These are phyloP conservation scores for Eira barbara DNA, from an alignment of 2,113 vertebrate genomes.

Conservation along the genomic window DNA sequence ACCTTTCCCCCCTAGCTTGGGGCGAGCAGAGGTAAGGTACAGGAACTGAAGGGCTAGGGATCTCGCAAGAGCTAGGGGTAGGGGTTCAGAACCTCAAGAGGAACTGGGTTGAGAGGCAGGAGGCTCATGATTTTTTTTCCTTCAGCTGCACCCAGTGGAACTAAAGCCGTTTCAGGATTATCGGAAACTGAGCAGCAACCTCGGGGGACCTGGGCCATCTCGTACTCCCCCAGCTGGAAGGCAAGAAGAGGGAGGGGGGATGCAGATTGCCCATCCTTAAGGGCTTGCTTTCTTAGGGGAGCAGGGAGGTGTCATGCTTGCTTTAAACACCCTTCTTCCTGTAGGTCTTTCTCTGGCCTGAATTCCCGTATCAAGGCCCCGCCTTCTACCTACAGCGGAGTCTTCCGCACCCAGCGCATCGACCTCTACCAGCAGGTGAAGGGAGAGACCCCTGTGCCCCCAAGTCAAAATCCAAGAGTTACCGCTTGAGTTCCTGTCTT, in stretches of 20 bases:
- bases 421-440: constrained; percentile 79
- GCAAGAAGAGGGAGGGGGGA: constrained; percentile 49
- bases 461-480: not conserved
- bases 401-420: constrained; percentile 73
- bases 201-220: constrained; percentile 67
- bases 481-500: not conserved
- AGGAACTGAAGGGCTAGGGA: not conserved
- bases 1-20: constrained; percentile 71
- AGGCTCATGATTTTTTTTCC: not conserved
- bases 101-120: not conserved
- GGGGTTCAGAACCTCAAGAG: not conserved
- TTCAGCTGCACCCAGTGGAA: constrained; percentile 75
- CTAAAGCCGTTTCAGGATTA: constrained; percentile 80
- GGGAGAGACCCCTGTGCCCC: not conserved
- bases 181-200: constrained; percentile 69
- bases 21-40: constrained; percentile 68
- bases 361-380: constrained; percentile 74
- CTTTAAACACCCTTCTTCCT: not conserved
- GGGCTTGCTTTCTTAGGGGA: not conserved
- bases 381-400: constrained; percentile 68
- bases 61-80: not conserved
- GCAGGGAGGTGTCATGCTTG: not conserved
- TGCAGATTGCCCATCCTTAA: not conserved
- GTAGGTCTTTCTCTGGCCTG: constrained; percentile 66
- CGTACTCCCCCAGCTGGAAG: constrained; percentile 71